Percentiles rank a stretch among this genome's conserved stretches.
Conservation (phyloP, 1,140 invertebrate species). For the Euglossa dilemma region DNA sequence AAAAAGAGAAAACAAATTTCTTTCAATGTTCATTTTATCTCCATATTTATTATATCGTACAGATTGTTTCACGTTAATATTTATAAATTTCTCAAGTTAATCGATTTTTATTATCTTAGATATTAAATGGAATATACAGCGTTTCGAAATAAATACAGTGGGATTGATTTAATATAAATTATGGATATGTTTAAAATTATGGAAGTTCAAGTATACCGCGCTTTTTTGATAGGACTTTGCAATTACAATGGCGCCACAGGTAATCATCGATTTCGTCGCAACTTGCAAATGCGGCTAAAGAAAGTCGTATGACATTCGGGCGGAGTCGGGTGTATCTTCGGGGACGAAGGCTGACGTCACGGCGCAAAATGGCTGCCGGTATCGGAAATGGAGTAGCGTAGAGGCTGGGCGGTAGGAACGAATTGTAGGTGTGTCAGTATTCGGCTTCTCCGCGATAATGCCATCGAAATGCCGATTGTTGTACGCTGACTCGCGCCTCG, state of each 20-base stretch:
- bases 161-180: not conserved
- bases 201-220: not conserved
- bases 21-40: not conserved
- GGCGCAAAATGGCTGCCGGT: constrained; percentile 71
- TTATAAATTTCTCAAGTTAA: not conserved
- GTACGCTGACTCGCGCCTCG: constrained; percentile 36
- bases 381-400: constrained; percentile 70
- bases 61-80: not conserved
- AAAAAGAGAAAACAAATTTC: not conserved
- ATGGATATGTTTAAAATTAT: not conserved
- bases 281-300: not conserved
- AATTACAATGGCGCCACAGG: not conserved
- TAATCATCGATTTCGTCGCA: constrained; percentile 14
- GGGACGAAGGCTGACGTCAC: constrained; percentile 68
- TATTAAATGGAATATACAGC: not conserved
- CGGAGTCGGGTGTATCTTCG: constrained; percentile 60
- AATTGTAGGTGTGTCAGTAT: constrained; percentile 74
- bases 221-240: too few relatives aligned
- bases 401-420: constrained; percentile 72
- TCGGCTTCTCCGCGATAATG: constrained; percentile 66
- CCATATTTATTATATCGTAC: not conserved
- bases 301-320: constrained; percentile 48
- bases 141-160: not conserved
- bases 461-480: constrained; percentile 58
- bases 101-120: not conserved